Conservation (phyloP, 1,140 invertebrate species). For the Aphidius ervi region DNA sequence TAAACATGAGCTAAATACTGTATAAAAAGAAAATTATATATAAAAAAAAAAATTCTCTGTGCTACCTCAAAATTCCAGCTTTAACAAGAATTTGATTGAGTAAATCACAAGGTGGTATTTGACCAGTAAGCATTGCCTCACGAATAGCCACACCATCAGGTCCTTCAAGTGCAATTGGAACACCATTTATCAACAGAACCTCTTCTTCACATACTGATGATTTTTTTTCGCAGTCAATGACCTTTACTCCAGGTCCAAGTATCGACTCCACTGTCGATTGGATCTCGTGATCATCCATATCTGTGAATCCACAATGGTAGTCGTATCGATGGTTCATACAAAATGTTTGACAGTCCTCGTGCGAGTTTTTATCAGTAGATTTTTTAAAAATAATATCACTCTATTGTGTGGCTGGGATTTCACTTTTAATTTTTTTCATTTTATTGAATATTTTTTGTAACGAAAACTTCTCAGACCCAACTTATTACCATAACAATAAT, state of each 20-base stretch:
- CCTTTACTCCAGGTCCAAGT: constrained; percentile 69
- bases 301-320: constrained; percentile 23
- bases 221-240: constrained; percentile 73
- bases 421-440: too few relatives aligned
- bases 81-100: constrained; percentile 68
- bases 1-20: background rate
- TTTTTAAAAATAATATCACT: too few relatives aligned
- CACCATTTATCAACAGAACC: constrained; percentile 70
- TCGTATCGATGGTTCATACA: constrained; percentile 2
- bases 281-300: constrained; percentile 70
- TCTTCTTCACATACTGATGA: constrained; percentile 70
- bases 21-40: background rate
- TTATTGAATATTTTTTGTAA: too few relatives aligned
- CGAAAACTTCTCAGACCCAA: too few relatives aligned
- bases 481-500: too few relatives aligned
- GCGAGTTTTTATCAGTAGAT: constrained; percentile 23
- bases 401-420: too few relatives aligned
- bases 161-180: constrained; percentile 65
- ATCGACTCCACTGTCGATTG: constrained; percentile 75
- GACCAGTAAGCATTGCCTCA: constrained; percentile 66
- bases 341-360: constrained; percentile 26
- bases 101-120: constrained; percentile 68
- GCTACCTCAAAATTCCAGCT: constrained; percentile 60
- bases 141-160: constrained; percentile 68
- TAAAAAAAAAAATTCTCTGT: constrained; percentile 9